Percentiles rank a stretch among this genome's conserved stretches.
phyloP scores from a whole-genome alignment of 2,888 invertebrate genomes.

The Melipona beecheii region DNA sequence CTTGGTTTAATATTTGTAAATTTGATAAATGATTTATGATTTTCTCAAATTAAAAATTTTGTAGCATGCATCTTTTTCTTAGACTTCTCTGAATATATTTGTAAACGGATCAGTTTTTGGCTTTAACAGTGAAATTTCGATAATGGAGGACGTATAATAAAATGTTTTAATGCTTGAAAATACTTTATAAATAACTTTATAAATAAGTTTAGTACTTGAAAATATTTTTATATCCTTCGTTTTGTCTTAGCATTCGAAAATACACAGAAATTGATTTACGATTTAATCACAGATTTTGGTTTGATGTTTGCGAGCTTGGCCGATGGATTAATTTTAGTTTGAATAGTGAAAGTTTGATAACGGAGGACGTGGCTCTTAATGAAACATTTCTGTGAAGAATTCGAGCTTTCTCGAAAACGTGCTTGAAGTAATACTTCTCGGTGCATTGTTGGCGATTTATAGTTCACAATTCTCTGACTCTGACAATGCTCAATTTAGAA shows the following conservation, averaged over 20 bases:
- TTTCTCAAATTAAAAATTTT: background rate
- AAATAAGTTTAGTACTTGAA: too few species aligned
- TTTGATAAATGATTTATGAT: background rate
- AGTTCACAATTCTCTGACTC: background rate
- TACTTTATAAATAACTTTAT: too few species aligned
- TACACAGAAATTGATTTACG: too few species aligned
- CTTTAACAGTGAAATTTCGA: too few species aligned
- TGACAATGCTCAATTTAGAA: slow-evolving; percentile 10
- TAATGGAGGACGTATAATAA: too few species aligned
- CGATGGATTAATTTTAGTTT: rapidly evolving
- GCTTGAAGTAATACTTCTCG: background rate
- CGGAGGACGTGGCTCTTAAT: background rate
- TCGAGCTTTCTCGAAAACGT: background rate
- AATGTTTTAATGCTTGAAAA: too few species aligned
- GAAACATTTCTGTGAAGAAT: background rate
- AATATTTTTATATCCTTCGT: too few species aligned
- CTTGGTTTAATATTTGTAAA: background rate
- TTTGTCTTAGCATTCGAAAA: too few species aligned
- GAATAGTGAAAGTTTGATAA: background rate
- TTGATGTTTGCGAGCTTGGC: background rate
- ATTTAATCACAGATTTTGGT: background rate
- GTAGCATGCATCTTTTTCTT: too few species aligned
- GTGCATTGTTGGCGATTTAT: slow-evolving; percentile 1
- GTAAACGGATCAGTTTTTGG: too few species aligned
- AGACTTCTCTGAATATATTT: too few species aligned